Percentiles rank a stretch among this genome's conserved stretches.
Conservation (phyloP, 2,888 invertebrate species). For the Hermaeophaga mercurialis region DNA sequence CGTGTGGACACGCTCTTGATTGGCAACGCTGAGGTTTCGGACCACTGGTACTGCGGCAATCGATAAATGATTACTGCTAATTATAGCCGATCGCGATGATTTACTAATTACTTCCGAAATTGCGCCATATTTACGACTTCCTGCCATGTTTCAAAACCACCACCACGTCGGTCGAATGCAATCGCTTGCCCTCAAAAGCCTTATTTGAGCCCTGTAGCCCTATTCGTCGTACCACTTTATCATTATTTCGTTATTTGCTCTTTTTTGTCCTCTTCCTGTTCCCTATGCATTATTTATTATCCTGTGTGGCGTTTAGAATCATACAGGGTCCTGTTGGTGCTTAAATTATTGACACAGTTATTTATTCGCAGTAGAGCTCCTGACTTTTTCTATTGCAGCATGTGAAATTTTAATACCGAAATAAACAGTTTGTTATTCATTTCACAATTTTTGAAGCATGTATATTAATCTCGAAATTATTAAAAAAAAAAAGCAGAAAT, state of each 20-base stretch:
- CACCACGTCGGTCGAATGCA: conserved; percentile 23
- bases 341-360: no score
- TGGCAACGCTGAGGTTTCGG: conserved; percentile 16
- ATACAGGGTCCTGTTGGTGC: not conserved
- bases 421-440: no score
- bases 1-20: not conserved
- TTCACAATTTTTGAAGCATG: no score
- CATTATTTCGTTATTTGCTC: conserved; percentile 10
- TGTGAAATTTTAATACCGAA: no score
- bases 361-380: no score
- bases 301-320: not conserved
- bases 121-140: conserved; percentile 47
- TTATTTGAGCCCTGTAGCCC: not conserved
- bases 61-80: conserved; percentile 45
- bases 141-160: conserved; percentile 44
- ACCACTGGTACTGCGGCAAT: conserved; percentile 35
- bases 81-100: conserved; percentile 48
- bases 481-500: no score
- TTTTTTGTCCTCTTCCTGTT: not conserved
- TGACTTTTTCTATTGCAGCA: no score
- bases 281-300: conserved; percentile 7
- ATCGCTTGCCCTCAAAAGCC: not conserved
- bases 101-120: conserved; percentile 52
- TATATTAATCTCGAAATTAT: no score
- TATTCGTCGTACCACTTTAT: conserved; percentile 1